Evolutionary conservation across 2,888 invertebrate species (phyloP).

Genomic region (Helicoverpa assulta): DNA sequence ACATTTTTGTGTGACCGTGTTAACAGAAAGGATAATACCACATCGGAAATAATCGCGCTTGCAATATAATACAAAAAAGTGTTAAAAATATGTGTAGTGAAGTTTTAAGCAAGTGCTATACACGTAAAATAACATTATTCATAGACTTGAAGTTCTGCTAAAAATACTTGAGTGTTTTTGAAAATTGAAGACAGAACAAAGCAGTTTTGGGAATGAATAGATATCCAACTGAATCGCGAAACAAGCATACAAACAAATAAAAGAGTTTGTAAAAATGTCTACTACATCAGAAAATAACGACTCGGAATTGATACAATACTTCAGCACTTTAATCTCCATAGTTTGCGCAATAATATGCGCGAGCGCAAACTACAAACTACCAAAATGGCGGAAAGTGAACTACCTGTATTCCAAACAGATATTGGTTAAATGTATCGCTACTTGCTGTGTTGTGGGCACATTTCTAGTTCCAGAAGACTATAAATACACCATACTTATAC

Average conservation of each 20-base stretch:
- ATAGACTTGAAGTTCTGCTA: neutral
- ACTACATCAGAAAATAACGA: conserved; percentile 5
- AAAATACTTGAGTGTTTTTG: neutral
- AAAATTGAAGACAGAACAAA: neutral
- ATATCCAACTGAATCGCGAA: too few species aligned
- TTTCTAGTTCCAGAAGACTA: conserved; percentile 8
- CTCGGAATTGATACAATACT: conserved; percentile 11
- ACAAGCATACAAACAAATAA: neutral
- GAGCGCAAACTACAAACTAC: neutral
- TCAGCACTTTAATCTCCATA: neutral
- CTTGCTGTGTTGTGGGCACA: neutral
- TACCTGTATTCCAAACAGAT: conserved; percentile 20
- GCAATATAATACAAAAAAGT: too few species aligned
- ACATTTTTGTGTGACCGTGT: conserved; percentile 4
- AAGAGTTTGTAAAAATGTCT: neutral
- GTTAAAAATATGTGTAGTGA: too few species aligned
- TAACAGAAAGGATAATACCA: neutral
- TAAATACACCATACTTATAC: neutral
- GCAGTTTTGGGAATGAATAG: neutral
- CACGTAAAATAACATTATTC: neutral
- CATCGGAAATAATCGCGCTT: too few species aligned
- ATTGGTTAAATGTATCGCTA: neutral
- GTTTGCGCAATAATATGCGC: conserved; percentile 11
- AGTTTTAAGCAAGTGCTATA: too few species aligned
- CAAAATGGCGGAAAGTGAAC: conserved; percentile 23